Conservation (phyloP, 2,888 invertebrate genomes). For the Selenia dentaria region DNA sequence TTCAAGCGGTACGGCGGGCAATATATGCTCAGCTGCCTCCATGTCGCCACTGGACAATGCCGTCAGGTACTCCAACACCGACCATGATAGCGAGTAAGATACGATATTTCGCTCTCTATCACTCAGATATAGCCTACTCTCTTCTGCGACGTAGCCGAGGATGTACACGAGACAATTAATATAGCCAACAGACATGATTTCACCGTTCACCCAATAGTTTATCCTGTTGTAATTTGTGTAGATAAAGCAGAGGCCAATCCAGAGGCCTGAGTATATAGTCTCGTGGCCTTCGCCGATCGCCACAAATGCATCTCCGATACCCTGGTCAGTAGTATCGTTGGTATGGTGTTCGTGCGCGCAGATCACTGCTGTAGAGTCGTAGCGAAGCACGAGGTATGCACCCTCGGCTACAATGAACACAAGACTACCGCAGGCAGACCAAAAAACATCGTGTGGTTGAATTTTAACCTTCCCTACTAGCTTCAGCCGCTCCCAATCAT, state of each 20-base stretch:
- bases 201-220: constrained; percentile 3
- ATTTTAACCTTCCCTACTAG: not conserved
- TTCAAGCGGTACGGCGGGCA: not conserved
- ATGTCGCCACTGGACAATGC: not conserved
- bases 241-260: constrained; percentile 10
- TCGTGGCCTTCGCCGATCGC: not conserved
- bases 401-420: constrained; percentile 1
- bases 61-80: constrained; percentile 1
- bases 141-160: constrained; percentile 4
- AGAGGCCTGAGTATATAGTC: constrained; percentile 1
- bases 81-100: not conserved
- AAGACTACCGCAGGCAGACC: constrained; percentile 3
- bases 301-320: not conserved
- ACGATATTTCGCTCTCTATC: constrained; percentile 8
- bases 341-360: not conserved
- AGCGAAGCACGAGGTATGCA: constrained; percentile 3
- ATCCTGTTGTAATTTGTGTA: constrained; percentile 3
- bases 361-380: not conserved
- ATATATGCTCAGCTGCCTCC: not conserved
- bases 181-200: not conserved
- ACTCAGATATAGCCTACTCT: constrained; percentile 3
- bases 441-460: not conserved
- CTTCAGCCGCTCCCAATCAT: constrained; percentile 9
- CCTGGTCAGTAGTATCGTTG: not conserved
- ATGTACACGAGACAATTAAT: constrained; percentile 2